Evolutionary conservation across 2,888 invertebrate species (phyloP).

Genomic region (Perithous albicinctus): DNA sequence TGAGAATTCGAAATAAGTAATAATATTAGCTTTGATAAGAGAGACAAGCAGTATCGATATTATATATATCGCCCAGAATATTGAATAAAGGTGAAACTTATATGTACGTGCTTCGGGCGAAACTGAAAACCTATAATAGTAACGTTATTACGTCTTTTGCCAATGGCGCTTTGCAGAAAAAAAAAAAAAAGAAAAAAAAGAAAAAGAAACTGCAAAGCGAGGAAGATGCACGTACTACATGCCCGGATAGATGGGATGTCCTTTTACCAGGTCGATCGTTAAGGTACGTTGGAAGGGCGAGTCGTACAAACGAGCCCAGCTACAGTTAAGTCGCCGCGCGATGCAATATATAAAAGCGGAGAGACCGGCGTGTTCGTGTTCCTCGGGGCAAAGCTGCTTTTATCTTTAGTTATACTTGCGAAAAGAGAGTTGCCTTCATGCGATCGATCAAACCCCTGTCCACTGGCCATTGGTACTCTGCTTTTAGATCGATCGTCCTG

Average conservation of each 20-base stretch:
- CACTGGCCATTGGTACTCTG: conserved; percentile 26
- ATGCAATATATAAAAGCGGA: conserved; percentile 12
- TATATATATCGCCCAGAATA: conserved; percentile 54
- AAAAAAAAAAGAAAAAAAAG: no score
- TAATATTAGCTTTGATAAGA: background rate
- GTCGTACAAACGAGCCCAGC: conserved; percentile 11
- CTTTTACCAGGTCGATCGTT: conserved; percentile 41
- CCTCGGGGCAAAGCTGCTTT: conserved; percentile 30
- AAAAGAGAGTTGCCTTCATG: conserved; percentile 32
- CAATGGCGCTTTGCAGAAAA: conserved; percentile 49
- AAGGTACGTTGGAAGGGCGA: conserved; percentile 15
- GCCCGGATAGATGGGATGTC: conserved; percentile 21
- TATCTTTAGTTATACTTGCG: conserved; percentile 29
- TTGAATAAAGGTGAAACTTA: conserved; percentile 71
- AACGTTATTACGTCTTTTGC: conserved; percentile 74
- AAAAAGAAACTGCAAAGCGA: conserved; percentile 8
- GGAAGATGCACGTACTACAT: conserved; percentile 18
- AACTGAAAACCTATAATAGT: conserved; percentile 64
- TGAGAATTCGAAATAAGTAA: background rate
- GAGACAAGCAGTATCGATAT: conserved; percentile 10
- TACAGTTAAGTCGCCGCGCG: conserved; percentile 1
- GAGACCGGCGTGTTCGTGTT: background rate
- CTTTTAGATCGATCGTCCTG: conserved; percentile 53
- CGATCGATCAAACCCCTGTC: conserved; percentile 52
- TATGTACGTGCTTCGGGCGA: conserved; percentile 66